These are phyloP conservation scores for Xyrauchen texanus DNA, from an alignment of 2,113 vertebrate species.

Conservation along the genomic window DNA sequence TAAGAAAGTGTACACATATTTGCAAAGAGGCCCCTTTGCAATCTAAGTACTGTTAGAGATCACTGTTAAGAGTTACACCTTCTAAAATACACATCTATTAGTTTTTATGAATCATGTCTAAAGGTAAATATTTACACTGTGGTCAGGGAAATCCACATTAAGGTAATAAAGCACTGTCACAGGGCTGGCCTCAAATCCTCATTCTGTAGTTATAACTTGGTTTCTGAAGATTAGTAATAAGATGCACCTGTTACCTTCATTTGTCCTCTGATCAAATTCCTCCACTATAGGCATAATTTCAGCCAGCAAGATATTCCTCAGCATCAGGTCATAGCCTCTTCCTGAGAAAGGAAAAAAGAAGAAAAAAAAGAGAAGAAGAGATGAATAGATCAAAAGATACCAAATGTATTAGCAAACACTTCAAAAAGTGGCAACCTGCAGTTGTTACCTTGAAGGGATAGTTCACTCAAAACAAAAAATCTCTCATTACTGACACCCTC, in stretches of 20 bases:
- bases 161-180: neutral
- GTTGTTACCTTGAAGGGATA: no score
- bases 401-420: neutral
- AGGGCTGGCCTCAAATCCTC: neutral
- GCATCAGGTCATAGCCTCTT: constrained; percentile 59
- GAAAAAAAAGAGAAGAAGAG: constrained; percentile 9
- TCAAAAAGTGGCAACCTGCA: no score
- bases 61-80: neutral
- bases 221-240: constrained; percentile 9
- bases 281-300: constrained; percentile 60
- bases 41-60: neutral
- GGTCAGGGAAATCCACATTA: no score
- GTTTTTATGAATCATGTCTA: no score
- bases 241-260: constrained; percentile 59
- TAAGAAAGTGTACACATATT: neutral
- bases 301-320: constrained; percentile 63
- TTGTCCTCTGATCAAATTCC: constrained; percentile 62
- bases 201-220: neutral
- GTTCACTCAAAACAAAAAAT: no score
- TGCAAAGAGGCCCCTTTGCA: neutral
- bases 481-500: no score
- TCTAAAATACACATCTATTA: no score
- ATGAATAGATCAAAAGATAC: neutral
- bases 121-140: no score
- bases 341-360: constrained; percentile 54